Percentiles rank a stretch among this genome's conserved stretches.
phyloP scores from a whole-genome alignment of 2,888 invertebrate species.

The Synanthedon myopaeformis region DNA sequence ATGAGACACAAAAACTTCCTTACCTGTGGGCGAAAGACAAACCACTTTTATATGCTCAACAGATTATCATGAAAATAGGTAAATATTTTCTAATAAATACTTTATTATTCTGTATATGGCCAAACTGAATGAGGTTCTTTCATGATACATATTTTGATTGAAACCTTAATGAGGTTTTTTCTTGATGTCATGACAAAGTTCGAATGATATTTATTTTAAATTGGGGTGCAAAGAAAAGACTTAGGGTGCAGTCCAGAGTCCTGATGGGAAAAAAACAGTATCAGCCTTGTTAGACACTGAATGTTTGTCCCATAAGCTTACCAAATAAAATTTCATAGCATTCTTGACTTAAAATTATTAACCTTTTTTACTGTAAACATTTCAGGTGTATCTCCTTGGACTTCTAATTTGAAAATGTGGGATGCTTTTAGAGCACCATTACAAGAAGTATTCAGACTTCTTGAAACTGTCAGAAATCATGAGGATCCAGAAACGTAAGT shows the following conservation, averaged over 20 bases:
- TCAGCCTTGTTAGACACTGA: neutral
- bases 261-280: neutral
- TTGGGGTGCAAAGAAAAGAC: too few species aligned
- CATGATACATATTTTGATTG: too few species aligned
- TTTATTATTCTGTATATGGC: neutral
- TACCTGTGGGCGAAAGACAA: conserved; percentile 74
- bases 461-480: conserved; percentile 89
- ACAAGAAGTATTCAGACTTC: conserved; percentile 87
- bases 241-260: too few species aligned
- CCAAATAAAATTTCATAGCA: neutral
- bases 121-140: too few species aligned
- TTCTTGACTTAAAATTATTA: neutral
- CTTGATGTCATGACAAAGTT: too few species aligned
- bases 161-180: too few species aligned
- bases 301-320: neutral
- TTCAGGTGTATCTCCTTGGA: conserved; percentile 89
- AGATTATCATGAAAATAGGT: conserved; percentile 77
- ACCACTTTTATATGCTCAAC: conserved; percentile 79
- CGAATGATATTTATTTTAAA: too few species aligned
- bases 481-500: conserved; percentile 78
- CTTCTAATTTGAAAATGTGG: conserved; percentile 80
- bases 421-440: conserved; percentile 94
- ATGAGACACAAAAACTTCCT: conserved; percentile 62
- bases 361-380: too few species aligned
- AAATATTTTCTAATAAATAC: neutral